Percentiles rank a stretch among this genome's conserved stretches.
phyloP scores from a whole-genome alignment of 1,140 invertebrate species.

The Papilio helenus region DNA sequence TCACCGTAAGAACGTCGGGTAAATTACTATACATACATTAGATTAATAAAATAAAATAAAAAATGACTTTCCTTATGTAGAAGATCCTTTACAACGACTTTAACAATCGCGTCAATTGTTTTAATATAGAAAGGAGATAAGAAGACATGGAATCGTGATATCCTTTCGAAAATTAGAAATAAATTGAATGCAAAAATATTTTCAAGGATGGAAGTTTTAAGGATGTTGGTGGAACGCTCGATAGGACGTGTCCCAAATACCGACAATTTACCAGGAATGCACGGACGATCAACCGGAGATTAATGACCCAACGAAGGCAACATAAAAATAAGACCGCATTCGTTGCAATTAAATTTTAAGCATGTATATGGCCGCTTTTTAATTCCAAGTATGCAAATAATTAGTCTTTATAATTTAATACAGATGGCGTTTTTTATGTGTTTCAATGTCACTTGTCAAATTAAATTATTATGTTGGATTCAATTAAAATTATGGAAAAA shows the following conservation, averaged over 20 bases:
- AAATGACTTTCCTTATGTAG: no score
- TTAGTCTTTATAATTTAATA: constrained; percentile 21
- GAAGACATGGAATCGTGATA: background rate
- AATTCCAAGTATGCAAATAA: constrained; percentile 23
- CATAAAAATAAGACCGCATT: constrained; percentile 28
- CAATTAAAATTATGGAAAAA: background rate
- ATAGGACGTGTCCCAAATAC: constrained; percentile 3
- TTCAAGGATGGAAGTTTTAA: constrained; percentile 33
- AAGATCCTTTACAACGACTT: no score
- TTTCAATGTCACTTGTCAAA: constrained; percentile 17
- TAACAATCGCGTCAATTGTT: no score
- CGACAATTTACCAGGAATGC: constrained; percentile 10
- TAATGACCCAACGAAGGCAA: constrained; percentile 27
- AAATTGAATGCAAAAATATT: background rate
- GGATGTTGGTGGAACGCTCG: background rate
- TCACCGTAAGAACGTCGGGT: no score
- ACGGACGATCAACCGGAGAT: constrained; percentile 14
- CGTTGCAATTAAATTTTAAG: constrained; percentile 13
- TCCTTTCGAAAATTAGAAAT: background rate
- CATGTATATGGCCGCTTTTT: constrained; percentile 19
- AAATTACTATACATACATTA: background rate
- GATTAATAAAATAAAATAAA: no score
- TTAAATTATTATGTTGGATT: constrained; percentile 3
- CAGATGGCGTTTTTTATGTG: constrained; percentile 21
- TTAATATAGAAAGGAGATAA: background rate